Base-by-base conservation (phyloP, 2,888 invertebrate species). In the Hypercompe scribonia region DNA sequence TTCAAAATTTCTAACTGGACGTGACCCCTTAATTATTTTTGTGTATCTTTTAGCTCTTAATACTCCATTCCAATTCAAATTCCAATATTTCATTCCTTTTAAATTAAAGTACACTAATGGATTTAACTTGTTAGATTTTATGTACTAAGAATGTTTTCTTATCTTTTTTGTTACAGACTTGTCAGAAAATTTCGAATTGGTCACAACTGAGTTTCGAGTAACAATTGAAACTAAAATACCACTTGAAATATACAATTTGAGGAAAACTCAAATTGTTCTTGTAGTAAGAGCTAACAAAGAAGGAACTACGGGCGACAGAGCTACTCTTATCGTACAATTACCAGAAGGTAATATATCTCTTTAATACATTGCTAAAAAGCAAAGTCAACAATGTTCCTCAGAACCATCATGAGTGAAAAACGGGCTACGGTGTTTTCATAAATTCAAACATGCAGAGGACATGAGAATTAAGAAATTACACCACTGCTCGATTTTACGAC, bases 301-400 rank as follows among this genome's bases (percentile, higher is more conserved):
- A 67, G 83, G 86, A 34, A 94, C 95, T 0, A 93, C 91, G 46
- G 94, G 93, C 0, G 90, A 90, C 50, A 84, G 90, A 18, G 86
- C 94, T 10, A 90, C 94, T 5, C 77, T 95, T 4, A 81, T 95
- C n/a, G 75, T 95, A 63, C 85, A 89, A 73, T 80, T 95, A 65
- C 94, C 95, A 61, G 87, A 91, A 91, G 93, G 95, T 95, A 84
- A 81, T 10, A 34, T 50, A 24, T 24, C 24, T 24, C 7, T 50
- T 21, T 24, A 50, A 50, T 24, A 50, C 2, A 21, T 24, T 21
- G 4, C 21, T 46, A 3, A 39, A 21, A 18, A 46, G 21, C 21
- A 21, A 46, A 46, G 42, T 46, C 18, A 46, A 46, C 24, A 42
- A 42, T 18, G 42, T 18, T 46, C 7, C 21, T 5, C 42, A 42